Conservation (phyloP, 2,888 invertebrate species). For the Bombylius discolor region DNA sequence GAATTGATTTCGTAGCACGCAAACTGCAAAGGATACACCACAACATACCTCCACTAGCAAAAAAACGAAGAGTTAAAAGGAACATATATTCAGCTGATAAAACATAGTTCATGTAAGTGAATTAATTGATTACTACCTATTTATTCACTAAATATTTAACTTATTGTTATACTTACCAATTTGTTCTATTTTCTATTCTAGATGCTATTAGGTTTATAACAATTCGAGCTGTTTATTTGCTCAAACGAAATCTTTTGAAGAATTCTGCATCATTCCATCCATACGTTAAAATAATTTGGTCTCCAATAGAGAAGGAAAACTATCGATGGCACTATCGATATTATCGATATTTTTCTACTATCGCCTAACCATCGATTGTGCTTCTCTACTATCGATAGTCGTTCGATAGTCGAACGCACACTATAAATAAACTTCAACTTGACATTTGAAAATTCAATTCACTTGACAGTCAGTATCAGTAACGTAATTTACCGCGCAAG, state of each 20-base stretch:
- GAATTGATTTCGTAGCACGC: neutral
- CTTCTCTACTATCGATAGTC: neutral
- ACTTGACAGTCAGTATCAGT: no score
- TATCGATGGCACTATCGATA: neutral
- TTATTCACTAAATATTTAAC: no score
- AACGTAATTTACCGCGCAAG: no score
- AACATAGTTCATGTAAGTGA: neutral
- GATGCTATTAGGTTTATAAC: neutral
- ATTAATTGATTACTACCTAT: neutral
- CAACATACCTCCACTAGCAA: neutral
- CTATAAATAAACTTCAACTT: no score
- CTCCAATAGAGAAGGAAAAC: neutral
- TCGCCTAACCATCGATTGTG: neutral
- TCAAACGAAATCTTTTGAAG: neutral
- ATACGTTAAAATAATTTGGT: neutral
- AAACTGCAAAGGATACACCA: neutral
- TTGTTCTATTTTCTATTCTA: no score
- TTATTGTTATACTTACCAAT: no score
- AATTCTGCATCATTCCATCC: neutral
- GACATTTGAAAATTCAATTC: no score
- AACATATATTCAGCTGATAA: neutral
- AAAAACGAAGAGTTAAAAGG: neutral
- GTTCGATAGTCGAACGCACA: neutral
- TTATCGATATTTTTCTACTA: neutral
- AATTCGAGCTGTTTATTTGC: neutral